phyloP scores from a whole-genome alignment of 1,140 invertebrate species.

The Pachypsylla venusta region DNA sequence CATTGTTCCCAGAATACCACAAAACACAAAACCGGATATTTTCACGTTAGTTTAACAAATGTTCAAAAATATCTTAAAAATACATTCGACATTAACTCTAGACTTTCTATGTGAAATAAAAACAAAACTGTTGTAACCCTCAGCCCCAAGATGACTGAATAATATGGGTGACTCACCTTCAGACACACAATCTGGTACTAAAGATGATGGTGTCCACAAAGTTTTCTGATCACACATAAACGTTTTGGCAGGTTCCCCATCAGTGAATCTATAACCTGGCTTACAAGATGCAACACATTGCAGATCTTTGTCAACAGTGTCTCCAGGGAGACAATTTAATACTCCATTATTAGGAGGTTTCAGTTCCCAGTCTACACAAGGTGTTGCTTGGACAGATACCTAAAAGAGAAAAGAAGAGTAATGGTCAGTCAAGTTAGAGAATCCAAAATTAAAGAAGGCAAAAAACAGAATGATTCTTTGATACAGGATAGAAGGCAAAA shows the following conservation, averaged over 20 bases:
- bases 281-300: constrained; percentile 85
- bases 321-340: constrained; percentile 67
- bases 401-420: no score
- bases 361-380: constrained; percentile 88
- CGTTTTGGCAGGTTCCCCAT: constrained; percentile 70
- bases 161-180: constrained; percentile 61
- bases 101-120: neutral
- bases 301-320: constrained; percentile 50
- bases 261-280: constrained; percentile 71
- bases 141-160: no score
- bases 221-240: constrained; percentile 66
- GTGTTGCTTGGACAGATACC: constrained; percentile 77
- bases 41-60: neutral
- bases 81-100: neutral
- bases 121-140: no score
- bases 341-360: constrained; percentile 73
- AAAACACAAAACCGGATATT: neutral
- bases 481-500: no score
- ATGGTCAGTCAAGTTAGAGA: no score
- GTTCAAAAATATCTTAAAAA: neutral
- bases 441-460: neutral
- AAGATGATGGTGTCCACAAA: constrained; percentile 64
- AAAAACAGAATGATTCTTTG: no score
- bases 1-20: neutral
- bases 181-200: constrained; percentile 86